Evolutionary conservation across 1,140 invertebrate genomes (phyloP), one percentile per base, ranked within the genome.

Genomic region (Drosophila elegans): DNA sequence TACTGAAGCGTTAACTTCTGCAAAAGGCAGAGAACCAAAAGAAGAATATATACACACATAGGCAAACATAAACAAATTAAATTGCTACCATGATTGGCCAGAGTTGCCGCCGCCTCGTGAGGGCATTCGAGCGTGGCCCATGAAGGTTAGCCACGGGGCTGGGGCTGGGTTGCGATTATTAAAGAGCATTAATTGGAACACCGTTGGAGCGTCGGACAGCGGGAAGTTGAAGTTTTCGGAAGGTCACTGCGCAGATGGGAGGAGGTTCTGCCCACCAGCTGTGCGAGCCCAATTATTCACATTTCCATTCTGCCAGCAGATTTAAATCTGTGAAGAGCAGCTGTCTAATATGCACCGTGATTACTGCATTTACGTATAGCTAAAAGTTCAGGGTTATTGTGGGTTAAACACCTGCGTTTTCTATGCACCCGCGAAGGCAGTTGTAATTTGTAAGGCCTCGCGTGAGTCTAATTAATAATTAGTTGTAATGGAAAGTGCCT

Each of bases 171-270:
- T 45, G 73, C 67, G 60, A 74, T 84, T 82, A 86, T 81, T 59
- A 71, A 75, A 55, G 38, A 62, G 63, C 55, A 86, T 82, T 82
- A 86, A 88, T 88, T 88, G 83, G 82, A 86, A 78, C 79, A 78
- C 81, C 74, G 77, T 63, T 66, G 81, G 48, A 62, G 54, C 62
- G 57, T 49, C 55, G 51, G 51, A 56, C 68, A 71, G 68, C 68
- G 68, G 68, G 66, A 71, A 71, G 64, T 71, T 71, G 5, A 11
- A 41, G 7, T 5, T 34, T 57, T 27, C 13, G 36, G 68, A 71
- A 71, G 68, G 68, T 57, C 55, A 49, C 16, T 44, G 12, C 39
- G 34, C 34, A 25, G 13, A 27, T 64, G 41, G 42, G 13, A 5
- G 62, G 49, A 9, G 49, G 27, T 16, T 56, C 4, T 12, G 13